Evolutionary conservation across 2,888 invertebrate species (phyloP), one percentile per base, ranked within the genome.

Genomic region (Orthosia incerta): DNA sequence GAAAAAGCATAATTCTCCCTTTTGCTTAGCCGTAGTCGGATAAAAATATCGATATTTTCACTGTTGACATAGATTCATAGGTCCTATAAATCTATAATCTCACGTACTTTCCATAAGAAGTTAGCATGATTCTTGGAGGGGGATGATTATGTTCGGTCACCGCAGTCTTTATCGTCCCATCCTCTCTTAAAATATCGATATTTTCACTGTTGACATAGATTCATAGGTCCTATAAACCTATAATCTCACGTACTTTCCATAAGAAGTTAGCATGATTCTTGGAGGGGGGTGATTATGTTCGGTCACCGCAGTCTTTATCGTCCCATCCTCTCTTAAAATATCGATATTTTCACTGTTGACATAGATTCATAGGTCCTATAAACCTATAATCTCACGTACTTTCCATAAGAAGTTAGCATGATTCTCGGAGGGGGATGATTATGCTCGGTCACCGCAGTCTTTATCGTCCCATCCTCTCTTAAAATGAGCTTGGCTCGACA

Each of bases 231-330:
- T 31, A 5, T 31, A 31, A 0, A 31, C 5, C 45, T 45, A 60
- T 18, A 67, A 4, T 63, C 16, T 76, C 9, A 55, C 20, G 15
- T 76, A 82, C 0, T 13, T 16, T 45, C 83, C 82, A 66, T 68
- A 56, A 2, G 50, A 0, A 9, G 72, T 65, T 15, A 56, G 56
- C 13, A 82, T 0, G 0, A 87, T 57, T 1, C 80, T 66, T 18
- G 87, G 82, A 1, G 90, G 90, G 0, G 85, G 79, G 46, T 91
- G 91, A 46, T 85, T 88, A 50, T 91, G 91, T 4, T 84, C 68
- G 0, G 74, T 75, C 1, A 46, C 18, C 1, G 80, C 83, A n/a
- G 2, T 23, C n/a, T 80, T 59, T 13, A 91, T 75, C 4, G 62
- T 57, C 0, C 89, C 89, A 31, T 78, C 39, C 0, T 20, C 46